phyloP scores from a whole-genome alignment of 2,888 invertebrate genomes.

The Eupithecia exiguata region DNA sequence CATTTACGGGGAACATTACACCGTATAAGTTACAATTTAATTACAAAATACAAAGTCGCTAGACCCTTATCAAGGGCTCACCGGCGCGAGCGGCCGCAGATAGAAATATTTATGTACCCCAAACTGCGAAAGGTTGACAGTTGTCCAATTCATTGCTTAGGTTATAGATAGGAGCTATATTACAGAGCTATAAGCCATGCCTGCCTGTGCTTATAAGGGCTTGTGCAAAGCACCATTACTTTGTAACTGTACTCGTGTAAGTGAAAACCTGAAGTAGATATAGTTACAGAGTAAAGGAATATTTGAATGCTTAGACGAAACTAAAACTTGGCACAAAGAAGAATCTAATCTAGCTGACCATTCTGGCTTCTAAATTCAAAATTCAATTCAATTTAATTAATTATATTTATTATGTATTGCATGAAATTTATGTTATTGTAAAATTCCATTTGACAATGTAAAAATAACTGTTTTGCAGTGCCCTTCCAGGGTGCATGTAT shows the following conservation, averaged over 20 bases:
- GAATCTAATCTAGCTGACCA: too few relatives aligned
- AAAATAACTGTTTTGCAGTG: too few relatives aligned
- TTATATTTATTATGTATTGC: too few relatives aligned
- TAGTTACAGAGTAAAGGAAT: background rate
- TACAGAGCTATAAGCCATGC: background rate
- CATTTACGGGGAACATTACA: constrained; percentile 17
- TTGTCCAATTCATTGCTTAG: constrained; percentile 53
- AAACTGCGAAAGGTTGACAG: constrained; percentile 56
- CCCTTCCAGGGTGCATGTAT: too few relatives aligned
- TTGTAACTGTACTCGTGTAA: background rate
- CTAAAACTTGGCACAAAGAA: too few relatives aligned
- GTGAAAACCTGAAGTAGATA: background rate
- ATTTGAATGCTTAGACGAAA: background rate
- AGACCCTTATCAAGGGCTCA: constrained; percentile 35
- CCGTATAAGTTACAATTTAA: constrained; percentile 41
- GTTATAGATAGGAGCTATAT: background rate
- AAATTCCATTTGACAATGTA: too few relatives aligned
- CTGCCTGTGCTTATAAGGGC: background rate
- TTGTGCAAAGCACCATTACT: background rate
- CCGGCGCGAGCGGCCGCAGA: constrained; percentile 27
- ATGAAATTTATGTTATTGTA: too few relatives aligned
- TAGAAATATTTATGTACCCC: constrained; percentile 55
- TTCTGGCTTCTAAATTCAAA: too few relatives aligned
- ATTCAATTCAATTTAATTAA: too few relatives aligned
- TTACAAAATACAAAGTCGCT: constrained; percentile 41